A percentile compares a stretch with the other conserved stretches of the same genome.
Conservation (phyloP, 2,113 vertebrate species). For the Struthidea cinerea region DNA sequence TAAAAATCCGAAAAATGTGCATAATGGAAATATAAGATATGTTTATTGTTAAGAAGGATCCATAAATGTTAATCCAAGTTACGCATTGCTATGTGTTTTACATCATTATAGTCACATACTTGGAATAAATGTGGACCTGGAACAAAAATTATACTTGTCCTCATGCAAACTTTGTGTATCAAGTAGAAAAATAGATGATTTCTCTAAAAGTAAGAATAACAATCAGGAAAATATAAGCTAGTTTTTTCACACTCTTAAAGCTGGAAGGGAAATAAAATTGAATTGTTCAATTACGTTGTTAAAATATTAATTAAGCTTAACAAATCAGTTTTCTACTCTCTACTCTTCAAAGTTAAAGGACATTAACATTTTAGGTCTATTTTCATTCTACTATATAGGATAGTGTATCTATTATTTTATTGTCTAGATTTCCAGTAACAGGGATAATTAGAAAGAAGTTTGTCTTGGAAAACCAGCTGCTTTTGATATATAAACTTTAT, state of each 20-base stretch:
- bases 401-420: background rate
- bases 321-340: background rate
- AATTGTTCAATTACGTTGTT: background rate
- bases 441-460: background rate
- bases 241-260: background rate
- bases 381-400: background rate
- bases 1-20: background rate
- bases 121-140: background rate
- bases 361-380: background rate
- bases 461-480: background rate
- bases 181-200: background rate
- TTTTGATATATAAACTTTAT: background rate
- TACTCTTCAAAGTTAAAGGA: background rate
- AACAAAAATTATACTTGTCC: background rate
- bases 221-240: background rate
- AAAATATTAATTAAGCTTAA: background rate
- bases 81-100: background rate
- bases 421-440: background rate
- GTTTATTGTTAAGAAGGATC: background rate
- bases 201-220: background rate
- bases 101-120: background rate
- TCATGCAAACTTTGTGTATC: background rate
- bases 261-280: background rate
- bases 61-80: background rate
- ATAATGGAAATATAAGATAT: background rate